Base-by-base conservation (phyloP, 2,797 vertebrate species). In the Spizella passerina region DNA sequence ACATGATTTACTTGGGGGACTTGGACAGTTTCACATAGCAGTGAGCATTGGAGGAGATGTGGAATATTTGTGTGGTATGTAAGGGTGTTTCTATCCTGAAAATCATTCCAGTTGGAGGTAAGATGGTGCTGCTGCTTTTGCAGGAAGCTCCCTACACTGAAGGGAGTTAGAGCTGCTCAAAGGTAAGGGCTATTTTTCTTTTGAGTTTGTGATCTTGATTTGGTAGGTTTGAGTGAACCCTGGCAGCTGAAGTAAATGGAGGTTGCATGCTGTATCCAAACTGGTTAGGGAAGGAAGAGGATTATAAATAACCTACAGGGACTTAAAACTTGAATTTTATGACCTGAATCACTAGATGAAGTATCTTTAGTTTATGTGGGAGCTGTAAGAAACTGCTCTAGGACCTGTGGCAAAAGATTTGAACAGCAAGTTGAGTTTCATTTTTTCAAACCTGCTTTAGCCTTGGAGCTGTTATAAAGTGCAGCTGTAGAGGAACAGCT, bases 291-390 rank as follows among this genome's bases (percentile, higher is more conserved):
- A 69, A 79, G 44, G 36, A 82, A 82, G 47, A 77, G 36, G 75
- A 24, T 70, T 95, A 1, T 23, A 72, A 50, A 21, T 84, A 88
- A 83, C 50, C 41, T 34, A 19, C 6, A 10, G 50, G 14, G 14
- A 21, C 34, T 56, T 82, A 47, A 47, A 83, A 86, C 38, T 70
- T 90, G 22, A 36, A 68, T 92, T 90, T 92, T 86, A 68, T 1
- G 1, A 36, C 26, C 20, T 60, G n/a, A 39, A 56, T 82, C 13
- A 10, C 47, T 34, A 43, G n/a, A 22, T 82, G 21, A 91, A 84
- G 18, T 70, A 20, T 88, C 56, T 92, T 70, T 44, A 79, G 38
- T 66, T 90, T 50, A 8, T n/a, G 7, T 72, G 59, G 61, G 59
- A 71, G 20, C 44, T 80, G 1, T 63, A 44, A 66, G 34, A 66